Conservation (phyloP, 1,140 invertebrate species). For the Mizuhopecten yessoensis region DNA sequence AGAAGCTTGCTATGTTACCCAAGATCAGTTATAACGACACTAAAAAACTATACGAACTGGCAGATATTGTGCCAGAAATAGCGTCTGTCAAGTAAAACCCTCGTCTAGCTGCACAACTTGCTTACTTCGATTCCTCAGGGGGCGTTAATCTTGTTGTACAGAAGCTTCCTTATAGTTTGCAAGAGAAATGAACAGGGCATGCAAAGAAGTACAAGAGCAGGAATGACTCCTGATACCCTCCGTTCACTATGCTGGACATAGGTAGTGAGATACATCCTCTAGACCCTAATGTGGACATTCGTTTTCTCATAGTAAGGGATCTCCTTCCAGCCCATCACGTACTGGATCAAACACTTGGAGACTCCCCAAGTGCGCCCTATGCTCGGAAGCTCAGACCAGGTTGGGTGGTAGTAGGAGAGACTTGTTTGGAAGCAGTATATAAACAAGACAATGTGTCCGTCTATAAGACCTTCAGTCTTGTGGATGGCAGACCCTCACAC, state of each 20-base stretch:
- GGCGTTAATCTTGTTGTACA: slow-evolving; percentile 47
- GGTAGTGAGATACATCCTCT: background rate
- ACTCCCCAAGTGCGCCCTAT: background rate
- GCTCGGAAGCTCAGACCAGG: slow-evolving; percentile 63
- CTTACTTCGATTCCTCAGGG: slow-evolving; percentile 59
- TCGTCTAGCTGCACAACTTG: slow-evolving; percentile 45
- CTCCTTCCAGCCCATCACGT: slow-evolving; percentile 52
- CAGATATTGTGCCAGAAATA: slow-evolving; percentile 52
- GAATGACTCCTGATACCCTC: slow-evolving; percentile 48
- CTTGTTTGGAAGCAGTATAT: slow-evolving; percentile 52
- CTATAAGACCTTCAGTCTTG: slow-evolving; percentile 51
- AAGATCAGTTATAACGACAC: slow-evolving; percentile 51
- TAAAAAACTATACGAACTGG: slow-evolving; percentile 51
- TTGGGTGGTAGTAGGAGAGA: slow-evolving; percentile 60
- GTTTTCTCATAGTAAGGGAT: slow-evolving; percentile 50
- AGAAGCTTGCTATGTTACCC: slow-evolving; percentile 48
- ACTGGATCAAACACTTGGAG: slow-evolving; percentile 46
- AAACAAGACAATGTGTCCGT: slow-evolving; percentile 42
- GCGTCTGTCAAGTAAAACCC: slow-evolving; percentile 51
- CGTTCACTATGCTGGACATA: slow-evolving; percentile 49
- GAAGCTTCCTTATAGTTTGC: slow-evolving; percentile 56
- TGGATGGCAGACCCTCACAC: slow-evolving; percentile 42
- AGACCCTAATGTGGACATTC: background rate
- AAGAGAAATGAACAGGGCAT: slow-evolving; percentile 55
- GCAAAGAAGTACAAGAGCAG: slow-evolving; percentile 50